Percentiles rank a stretch among this genome's conserved stretches.
These are phyloP conservation scores for Xestia rhomboidea DNA, from an alignment of 2,888 invertebrate species.

Conservation along the genomic window DNA sequence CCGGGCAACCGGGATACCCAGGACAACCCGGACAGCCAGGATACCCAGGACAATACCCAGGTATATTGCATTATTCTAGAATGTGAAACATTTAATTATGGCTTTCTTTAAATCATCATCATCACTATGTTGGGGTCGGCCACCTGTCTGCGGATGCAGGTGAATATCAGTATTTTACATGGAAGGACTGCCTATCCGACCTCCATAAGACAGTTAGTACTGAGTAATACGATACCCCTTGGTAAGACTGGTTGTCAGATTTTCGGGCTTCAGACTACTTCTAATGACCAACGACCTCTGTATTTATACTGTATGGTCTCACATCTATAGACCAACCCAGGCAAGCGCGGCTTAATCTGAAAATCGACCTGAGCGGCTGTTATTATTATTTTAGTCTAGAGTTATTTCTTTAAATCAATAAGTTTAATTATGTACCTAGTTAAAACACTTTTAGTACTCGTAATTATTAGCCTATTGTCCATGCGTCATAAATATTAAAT, in stretches of 20 bases:
- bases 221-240: not conserved
- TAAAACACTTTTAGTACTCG: not conserved
- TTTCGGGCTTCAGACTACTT: no score
- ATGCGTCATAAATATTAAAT: not conserved
- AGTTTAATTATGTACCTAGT: not conserved
- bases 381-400: not conserved
- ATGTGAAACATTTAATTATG: not conserved
- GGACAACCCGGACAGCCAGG: conserved; percentile 39
- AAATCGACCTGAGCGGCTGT: not conserved
- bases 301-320: no score
- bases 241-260: not conserved
- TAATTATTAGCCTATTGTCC: not conserved
- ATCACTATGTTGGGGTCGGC: not conserved
- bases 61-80: conserved; percentile 3
- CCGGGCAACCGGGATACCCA: conserved; percentile 15
- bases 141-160: not conserved
- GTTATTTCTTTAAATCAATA: not conserved
- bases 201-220: not conserved
- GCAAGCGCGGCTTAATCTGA: no score
- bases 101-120: not conserved
- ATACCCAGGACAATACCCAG: conserved; percentile 12
- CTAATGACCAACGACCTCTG: no score
- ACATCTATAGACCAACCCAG: no score
- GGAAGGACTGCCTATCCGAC: no score
- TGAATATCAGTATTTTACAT: not conserved